Evolutionary conservation across 2,113 vertebrate species (phyloP).

Genomic region (Calypte anna): DNA sequence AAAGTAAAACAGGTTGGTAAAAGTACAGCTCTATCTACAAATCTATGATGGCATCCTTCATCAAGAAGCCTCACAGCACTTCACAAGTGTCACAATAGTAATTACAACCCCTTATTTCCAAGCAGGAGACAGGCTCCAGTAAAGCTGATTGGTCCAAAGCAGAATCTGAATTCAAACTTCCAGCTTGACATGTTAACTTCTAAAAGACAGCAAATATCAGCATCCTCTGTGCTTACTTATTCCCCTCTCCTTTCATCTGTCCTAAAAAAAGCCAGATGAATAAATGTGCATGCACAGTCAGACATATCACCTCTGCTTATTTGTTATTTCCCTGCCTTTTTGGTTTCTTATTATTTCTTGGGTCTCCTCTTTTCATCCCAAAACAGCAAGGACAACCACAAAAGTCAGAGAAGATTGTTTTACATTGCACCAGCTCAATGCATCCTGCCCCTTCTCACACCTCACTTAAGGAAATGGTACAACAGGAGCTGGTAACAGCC

Average conservation of each 20-base stretch:
- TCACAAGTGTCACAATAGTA: not conserved
- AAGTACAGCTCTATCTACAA: not conserved
- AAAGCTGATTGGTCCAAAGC: not conserved
- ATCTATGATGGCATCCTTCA: not conserved
- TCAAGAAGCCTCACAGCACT: not conserved
- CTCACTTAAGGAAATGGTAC: not conserved
- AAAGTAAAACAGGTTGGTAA: not conserved
- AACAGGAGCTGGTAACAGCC: not conserved
- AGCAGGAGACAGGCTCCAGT: not conserved
- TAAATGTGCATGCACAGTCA: not conserved
- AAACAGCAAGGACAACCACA: not conserved
- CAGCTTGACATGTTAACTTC: not conserved
- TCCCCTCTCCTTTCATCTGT: not conserved
- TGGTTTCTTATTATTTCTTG: not conserved
- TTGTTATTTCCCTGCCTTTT: not conserved
- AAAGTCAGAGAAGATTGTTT: not conserved
- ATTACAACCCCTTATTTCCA: not conserved
- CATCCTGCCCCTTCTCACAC: not conserved
- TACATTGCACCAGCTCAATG: not conserved
- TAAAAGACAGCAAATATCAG: not conserved
- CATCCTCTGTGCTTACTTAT: not conserved
- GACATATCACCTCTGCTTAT: not conserved
- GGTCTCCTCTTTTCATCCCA: not conserved
- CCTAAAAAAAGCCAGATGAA: not conserved
- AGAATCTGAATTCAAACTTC: not conserved